Evolutionary conservation across 2,113 vertebrate genomes (phyloP).

Genomic region (Meriones unguiculatus): DNA sequence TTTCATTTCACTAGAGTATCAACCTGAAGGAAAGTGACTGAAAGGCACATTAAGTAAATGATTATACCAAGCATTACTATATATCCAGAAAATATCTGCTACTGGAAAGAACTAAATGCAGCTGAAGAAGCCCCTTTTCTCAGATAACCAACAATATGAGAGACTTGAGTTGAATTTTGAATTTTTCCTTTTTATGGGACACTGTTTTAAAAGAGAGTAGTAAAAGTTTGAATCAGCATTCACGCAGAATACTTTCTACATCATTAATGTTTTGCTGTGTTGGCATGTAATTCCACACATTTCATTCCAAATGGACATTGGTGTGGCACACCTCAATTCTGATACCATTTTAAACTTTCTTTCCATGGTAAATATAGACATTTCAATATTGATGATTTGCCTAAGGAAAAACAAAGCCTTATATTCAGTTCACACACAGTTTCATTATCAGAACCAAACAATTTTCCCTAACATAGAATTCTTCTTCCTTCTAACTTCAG

Average conservation of each 20-base stretch:
- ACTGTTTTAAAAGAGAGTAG: neutral
- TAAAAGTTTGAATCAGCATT: neutral
- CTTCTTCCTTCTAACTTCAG: neutral
- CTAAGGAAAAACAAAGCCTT: neutral
- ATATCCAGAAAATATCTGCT: constrained; percentile 45
- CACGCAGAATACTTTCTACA: neutral
- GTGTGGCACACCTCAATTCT: neutral
- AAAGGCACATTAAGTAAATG: constrained; percentile 58
- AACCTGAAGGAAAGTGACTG: constrained; percentile 34
- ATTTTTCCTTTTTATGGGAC: neutral
- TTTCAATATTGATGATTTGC: constrained; percentile 22
- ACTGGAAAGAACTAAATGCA: neutral
- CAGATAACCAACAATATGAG: neutral
- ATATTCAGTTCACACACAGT: neutral
- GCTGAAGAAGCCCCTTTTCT: neutral
- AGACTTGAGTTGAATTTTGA: neutral
- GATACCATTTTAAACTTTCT: constrained; percentile 13
- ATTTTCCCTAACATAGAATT: neutral
- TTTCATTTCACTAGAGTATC: constrained; percentile 38
- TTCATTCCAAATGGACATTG: neutral
- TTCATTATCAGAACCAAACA: neutral
- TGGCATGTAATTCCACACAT: neutral
- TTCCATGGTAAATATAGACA: neutral
- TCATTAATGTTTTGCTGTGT: neutral
- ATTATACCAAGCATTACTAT: constrained; percentile 30